Evolutionary conservation across 2,113 vertebrate genomes (phyloP).

Genomic region (Lamprologus ornatipinnis): DNA sequence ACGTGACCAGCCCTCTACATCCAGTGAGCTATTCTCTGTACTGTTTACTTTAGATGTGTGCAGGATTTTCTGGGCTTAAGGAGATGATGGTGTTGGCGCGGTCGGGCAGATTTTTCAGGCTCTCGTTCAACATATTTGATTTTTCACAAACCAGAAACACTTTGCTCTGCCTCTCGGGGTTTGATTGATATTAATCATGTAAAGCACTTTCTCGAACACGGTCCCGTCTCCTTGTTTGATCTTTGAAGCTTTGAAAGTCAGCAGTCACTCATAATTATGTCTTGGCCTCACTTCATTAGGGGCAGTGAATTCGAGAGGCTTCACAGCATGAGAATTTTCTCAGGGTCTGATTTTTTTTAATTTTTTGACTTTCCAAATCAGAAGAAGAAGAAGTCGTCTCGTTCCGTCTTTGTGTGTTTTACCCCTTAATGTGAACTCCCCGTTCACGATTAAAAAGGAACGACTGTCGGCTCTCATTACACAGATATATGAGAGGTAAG

Average conservation of each 20-base stretch:
- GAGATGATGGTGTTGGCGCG: background rate
- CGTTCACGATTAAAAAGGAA: background rate
- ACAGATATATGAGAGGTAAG: background rate
- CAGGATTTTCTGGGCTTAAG: background rate
- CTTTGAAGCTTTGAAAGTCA: slow-evolving; percentile 8
- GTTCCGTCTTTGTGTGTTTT: background rate
- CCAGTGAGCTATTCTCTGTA: background rate
- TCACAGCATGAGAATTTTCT: background rate
- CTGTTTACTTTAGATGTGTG: background rate
- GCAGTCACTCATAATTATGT: slow-evolving; percentile 2
- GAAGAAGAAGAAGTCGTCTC: background rate
- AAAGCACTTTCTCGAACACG: background rate
- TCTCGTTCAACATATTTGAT: background rate
- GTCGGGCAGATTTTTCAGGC: background rate
- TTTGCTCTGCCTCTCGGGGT: background rate
- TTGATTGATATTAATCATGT: slow-evolving; percentile 3
- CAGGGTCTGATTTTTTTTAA: background rate
- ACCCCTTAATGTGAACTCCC: background rate
- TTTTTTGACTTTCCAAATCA: background rate
- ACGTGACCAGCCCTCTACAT: background rate
- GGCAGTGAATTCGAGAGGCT: background rate
- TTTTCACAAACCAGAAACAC: background rate
- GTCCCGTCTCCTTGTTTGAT: background rate
- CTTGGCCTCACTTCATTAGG: background rate
- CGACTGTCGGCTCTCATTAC: background rate